A percentile compares a stretch with the other conserved stretches of the same genome.
phyloP scores from a whole-genome alignment of 2,113 vertebrate genomes.

The Mustelus asterias region DNA sequence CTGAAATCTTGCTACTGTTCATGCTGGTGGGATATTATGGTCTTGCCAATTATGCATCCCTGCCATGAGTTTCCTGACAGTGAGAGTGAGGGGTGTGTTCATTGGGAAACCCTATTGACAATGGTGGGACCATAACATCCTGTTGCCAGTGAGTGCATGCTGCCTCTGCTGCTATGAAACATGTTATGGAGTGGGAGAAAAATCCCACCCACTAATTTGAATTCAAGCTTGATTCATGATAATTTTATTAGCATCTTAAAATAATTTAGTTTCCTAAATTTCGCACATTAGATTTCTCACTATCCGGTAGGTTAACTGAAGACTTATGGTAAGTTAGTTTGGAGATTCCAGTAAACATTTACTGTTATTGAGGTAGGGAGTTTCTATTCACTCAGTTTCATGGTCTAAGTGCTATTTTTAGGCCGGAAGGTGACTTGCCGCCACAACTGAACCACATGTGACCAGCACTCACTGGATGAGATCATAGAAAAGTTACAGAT shows the following conservation, averaged over 20 bases:
- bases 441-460: no score
- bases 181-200: no score
- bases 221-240: neutral
- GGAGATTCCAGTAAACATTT: neutral
- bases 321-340: neutral
- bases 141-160: no score
- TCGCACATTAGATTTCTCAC: neutral
- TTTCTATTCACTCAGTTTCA: neutral
- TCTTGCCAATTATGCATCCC: no score
- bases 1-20: no score
- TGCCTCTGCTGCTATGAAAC: no score
- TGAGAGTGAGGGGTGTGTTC: no score
- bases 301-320: neutral
- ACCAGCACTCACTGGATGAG: no score
- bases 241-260: neutral
- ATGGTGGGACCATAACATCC: no score
- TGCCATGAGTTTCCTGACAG: no score
- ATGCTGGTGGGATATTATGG: no score
- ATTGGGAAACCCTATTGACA: no score
- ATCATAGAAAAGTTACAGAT: neutral
- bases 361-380: neutral
- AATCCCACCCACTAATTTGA: neutral
- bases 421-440: neutral
- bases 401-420: neutral
- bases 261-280: neutral